Evolutionary conservation across 1,140 invertebrate genomes (phyloP).

Genomic region (Microplitis mediator): DNA sequence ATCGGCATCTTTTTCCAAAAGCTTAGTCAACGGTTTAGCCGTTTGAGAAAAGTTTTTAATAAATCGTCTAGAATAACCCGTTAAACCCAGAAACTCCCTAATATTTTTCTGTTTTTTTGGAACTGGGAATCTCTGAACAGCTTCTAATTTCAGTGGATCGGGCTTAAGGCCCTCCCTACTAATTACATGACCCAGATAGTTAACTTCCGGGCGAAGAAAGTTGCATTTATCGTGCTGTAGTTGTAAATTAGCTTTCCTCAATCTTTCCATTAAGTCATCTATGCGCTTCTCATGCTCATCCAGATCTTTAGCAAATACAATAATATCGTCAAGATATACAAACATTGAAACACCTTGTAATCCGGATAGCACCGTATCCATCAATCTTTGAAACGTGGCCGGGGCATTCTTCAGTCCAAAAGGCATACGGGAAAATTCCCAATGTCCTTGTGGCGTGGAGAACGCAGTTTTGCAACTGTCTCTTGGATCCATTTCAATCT

Average conservation of each 20-base stretch:
- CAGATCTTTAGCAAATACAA: neutral
- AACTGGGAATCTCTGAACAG: neutral
- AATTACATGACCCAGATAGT: constrained; percentile 5
- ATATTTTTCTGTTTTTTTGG: neutral
- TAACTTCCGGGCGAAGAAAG: neutral
- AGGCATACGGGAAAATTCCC: neutral
- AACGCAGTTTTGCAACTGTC: neutral
- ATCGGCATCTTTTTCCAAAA: neutral
- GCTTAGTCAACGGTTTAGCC: neutral
- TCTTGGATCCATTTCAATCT: neutral
- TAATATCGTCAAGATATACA: constrained; percentile 7
- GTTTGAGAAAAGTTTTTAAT: constrained; percentile 1
- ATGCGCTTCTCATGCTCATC: neutral
- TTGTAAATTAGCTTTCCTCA: neutral
- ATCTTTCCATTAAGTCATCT: neutral
- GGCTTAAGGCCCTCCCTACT: neutral
- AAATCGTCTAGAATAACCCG: constrained; percentile 3
- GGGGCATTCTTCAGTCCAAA: constrained; percentile 5
- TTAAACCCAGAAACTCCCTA: neutral
- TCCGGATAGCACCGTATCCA: constrained; percentile 1
- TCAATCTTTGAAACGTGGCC: neutral
- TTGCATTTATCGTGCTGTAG: constrained; percentile 4
- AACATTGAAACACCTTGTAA: neutral
- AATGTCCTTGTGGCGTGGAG: neutral
- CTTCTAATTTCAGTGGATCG: constrained; percentile 4